These are phyloP conservation scores for Antechinus stuartii DNA, from an alignment of 2,113 vertebrate genomes.

Conservation along the genomic window DNA sequence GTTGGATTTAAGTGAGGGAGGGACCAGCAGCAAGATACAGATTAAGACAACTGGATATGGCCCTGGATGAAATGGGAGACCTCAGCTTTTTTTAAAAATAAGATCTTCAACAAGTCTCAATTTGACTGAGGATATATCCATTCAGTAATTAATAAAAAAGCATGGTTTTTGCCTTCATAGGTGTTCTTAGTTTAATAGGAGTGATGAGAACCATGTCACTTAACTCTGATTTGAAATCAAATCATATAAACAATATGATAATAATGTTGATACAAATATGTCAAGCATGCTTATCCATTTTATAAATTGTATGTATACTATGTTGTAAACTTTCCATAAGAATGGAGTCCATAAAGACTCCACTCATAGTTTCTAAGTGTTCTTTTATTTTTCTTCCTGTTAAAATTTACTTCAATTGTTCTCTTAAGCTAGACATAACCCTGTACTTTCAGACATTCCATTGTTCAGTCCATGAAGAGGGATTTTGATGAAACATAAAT, in stretches of 20 bases:
- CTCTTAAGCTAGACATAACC: too few relatives aligned
- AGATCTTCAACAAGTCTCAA: too few relatives aligned
- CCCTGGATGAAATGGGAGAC: too few relatives aligned
- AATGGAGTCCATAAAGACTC: neutral
- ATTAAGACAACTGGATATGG: too few relatives aligned
- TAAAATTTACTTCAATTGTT: neutral
- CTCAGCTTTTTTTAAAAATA: too few relatives aligned
- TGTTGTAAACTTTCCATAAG: neutral
- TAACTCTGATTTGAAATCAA: neutral
- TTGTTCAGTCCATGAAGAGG: too few relatives aligned
- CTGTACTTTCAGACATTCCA: too few relatives aligned
- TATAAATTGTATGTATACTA: neutral
- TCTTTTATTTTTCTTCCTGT: neutral
- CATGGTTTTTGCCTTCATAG: neutral
- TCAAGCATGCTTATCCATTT: neutral
- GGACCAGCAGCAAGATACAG: too few relatives aligned
- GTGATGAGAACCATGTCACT: neutral
- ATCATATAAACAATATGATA: neutral
- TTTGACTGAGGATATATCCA: too few relatives aligned
- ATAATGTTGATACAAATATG: neutral
- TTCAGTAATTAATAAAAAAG: neutral
- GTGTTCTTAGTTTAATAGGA: neutral
- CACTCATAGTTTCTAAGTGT: neutral
- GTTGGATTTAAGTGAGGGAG: too few relatives aligned
- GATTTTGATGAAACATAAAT: too few relatives aligned